Base-by-base conservation (phyloP, 2,888 invertebrate genomes). In the Caenorhabditis parvicauda region DNA sequence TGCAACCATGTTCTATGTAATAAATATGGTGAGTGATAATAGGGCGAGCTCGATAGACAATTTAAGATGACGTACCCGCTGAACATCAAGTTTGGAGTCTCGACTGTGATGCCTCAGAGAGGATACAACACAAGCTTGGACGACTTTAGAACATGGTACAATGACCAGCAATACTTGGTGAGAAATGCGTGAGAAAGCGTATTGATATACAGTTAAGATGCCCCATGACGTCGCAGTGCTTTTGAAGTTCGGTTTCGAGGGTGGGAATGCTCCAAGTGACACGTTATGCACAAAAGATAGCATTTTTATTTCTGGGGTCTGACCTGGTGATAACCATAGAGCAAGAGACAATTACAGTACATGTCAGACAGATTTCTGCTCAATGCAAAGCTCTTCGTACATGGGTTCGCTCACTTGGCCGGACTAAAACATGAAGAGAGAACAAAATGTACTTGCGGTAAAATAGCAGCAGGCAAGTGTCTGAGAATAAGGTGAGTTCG, bases 371-470 rank as follows among this genome's bases (percentile, higher is more conserved):
- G 59, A 42, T 55, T 59, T 14, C 59, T 55, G 58, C 66, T 64
- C 51, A 68, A 67, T 44, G 68, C 71, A 1, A 56, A 55, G 41
- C 63, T 71, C n/a, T 62, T 71, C 25, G 63, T 71, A 32, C 71
- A 71, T 44, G 68, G 69, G 51, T n/a, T 71, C 12, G 68, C 68
- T 24, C 71, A 71, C 58, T 55, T 71, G 0, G 54, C 67, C 14
- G 71, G 71, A 12, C 50, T 71, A 14, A 58, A 60, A 9, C 71
- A 71, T 48, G 58, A 71, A 48, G 51, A 49, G 9, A 59, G 46
- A 53, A 57, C 61, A 25, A 57, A 59, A 17, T 71, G 71, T 41
- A 39, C 52, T 28, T 71, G 71, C 37, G 49, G 54, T 21, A 29
- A 52, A 35, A 54, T 39, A 37, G 57, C 64, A n/a, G 37, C 57